These are phyloP conservation scores for Stenolophus ochropezus DNA, from an alignment of 2,888 invertebrate genomes.

Conservation along the genomic window DNA sequence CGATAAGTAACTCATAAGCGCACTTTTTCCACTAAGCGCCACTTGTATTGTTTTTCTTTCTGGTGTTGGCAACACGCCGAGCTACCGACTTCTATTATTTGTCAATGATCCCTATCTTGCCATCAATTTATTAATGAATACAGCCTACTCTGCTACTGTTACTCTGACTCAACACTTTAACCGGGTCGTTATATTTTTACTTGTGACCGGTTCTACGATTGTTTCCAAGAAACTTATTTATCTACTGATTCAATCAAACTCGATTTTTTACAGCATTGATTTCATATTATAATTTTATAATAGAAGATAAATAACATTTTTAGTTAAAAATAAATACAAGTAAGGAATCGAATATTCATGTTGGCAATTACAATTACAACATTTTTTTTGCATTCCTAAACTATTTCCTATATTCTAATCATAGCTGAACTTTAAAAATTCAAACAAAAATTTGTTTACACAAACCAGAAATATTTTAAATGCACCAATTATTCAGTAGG, in stretches of 20 bases:
- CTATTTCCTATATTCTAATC: too few relatives aligned
- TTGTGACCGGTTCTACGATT: not conserved
- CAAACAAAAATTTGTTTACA: too few relatives aligned
- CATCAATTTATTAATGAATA: conserved; percentile 31
- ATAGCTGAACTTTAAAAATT: too few relatives aligned
- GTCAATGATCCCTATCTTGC: conserved; percentile 26
- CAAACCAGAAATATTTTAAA: too few relatives aligned
- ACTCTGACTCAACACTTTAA: not conserved
- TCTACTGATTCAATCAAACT: not conserved
- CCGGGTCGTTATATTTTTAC: not conserved
- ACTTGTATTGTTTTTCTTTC: conserved; percentile 36
- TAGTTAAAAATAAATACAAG: too few relatives aligned
- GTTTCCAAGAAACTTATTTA: not conserved
- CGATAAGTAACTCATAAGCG: conserved; percentile 40
- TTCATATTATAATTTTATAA: too few relatives aligned
- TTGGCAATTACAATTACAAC: too few relatives aligned
- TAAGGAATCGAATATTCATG: too few relatives aligned
- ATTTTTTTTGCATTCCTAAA: too few relatives aligned
- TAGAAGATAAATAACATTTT: too few relatives aligned
- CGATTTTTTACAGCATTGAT: too few relatives aligned
- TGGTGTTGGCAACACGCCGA: conserved; percentile 14
- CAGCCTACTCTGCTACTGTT: not conserved
- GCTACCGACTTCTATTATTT: conserved; percentile 24
- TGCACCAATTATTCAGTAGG: too few relatives aligned
- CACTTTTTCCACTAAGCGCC: conserved; percentile 14